phyloP scores from a whole-genome alignment of 2,797 vertebrate genomes.

The Oophaga sylvatica region DNA sequence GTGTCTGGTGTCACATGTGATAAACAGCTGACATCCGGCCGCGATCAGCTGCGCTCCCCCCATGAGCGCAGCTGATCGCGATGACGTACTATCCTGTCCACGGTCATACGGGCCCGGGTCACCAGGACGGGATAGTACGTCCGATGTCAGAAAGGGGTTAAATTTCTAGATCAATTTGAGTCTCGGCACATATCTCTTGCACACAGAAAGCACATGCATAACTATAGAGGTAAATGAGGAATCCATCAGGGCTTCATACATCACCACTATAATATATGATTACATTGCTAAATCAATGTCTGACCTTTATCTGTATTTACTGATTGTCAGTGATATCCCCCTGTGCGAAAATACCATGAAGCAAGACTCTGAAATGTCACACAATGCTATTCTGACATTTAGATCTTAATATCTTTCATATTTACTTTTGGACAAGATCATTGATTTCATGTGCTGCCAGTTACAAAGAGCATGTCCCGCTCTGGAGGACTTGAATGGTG shows the following conservation, averaged over 20 bases:
- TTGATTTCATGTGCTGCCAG: not conserved
- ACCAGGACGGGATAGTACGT: no score
- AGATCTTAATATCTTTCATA: not conserved
- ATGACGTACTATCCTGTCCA: no score
- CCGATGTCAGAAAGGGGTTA: no score
- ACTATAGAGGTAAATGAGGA: not conserved
- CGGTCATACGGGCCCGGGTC: no score
- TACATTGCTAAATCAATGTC: not conserved
- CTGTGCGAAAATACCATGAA: not conserved
- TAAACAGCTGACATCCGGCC: no score
- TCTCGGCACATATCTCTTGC: no score
- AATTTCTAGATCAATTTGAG: no score
- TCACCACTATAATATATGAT: not conserved
- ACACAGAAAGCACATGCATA: not conserved
- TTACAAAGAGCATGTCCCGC: no score
- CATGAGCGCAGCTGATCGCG: no score
- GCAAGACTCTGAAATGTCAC: not conserved
- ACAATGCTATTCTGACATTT: constrained; percentile 3
- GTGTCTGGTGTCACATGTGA: no score
- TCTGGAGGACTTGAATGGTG: no score
- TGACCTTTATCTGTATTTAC: not conserved
- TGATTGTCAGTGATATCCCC: not conserved
- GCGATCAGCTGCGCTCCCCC: no score
- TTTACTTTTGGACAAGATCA: not conserved
- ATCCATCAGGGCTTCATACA: not conserved